Evolutionary conservation across 1,140 invertebrate species (phyloP), one percentile per base, ranked within the genome.

Genomic region (Drosophila busckii): DNA sequence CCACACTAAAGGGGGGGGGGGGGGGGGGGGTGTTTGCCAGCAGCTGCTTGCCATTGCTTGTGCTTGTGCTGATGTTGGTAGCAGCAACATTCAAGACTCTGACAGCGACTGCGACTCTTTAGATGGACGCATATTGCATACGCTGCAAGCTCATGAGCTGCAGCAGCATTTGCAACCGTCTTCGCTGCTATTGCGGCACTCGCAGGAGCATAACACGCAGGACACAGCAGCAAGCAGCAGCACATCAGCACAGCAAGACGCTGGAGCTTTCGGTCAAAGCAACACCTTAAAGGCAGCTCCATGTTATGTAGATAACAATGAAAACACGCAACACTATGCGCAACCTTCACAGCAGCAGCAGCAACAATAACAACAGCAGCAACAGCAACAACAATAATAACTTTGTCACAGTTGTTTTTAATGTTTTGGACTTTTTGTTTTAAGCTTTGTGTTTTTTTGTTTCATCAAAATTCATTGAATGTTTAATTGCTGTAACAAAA

Each of bases 361-460:
- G 20, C 35, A 58, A 46, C 35, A 41, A 25, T 44, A 67, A 31
- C 28, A 45, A 20, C 29, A 59, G 26, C 45, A 59, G 34, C 17
- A 56, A 48, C 26, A 67, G 26, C 50, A 55, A 37, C 25, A 66
- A 50, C 54, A 80, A 61, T 53, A 78, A 70, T 49, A 83, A 84
- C 50, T 56, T 86, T 60, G 78, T 75, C 52, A 86, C 59, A 37
- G 70, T 86, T 37, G 69, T 86, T 58, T 86, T 86, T 54, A 86
- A 86, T 78, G 73, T 86, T 55, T 70, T 86, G 54, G 84, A 86
- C 32, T 86, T 86, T 63, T 53, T 86, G 54, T 86, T 86, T 61
- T 86, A 64, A 68, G 28, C 20, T 2, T 22, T 35, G 16, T 8
- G 26, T 6, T 6, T 13, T 37, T 46, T 34, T 22, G 12, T 46